Evolutionary conservation across 2,113 vertebrate species (phyloP).

Genomic region (Carlito syrichta): DNA sequence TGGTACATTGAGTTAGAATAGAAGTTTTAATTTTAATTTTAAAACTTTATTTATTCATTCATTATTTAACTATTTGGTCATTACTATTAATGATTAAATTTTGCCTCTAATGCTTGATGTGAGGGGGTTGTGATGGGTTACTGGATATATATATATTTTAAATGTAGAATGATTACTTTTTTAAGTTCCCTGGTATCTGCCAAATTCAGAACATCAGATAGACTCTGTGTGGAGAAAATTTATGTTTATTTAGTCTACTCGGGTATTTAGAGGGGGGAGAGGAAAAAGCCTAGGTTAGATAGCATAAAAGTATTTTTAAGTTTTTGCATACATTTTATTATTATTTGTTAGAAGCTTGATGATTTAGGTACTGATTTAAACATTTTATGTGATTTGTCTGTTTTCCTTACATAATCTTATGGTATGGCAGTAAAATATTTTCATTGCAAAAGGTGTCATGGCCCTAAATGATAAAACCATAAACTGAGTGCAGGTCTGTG

Average conservation of each 20-base stretch:
- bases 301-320: not conserved
- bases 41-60: constrained; percentile 15
- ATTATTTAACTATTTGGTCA: not conserved
- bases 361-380: not conserved
- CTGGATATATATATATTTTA: not conserved
- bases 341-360: not conserved
- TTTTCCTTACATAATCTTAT: not conserved
- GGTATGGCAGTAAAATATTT: not conserved
- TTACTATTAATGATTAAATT: constrained; percentile 21
- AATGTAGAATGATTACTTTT: not conserved
- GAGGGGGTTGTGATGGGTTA: not conserved
- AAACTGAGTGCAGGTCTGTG: not conserved
- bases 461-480: not conserved
- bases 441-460: not conserved
- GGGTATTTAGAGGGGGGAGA: not conserved
- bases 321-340: not conserved
- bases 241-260: not conserved
- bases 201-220: not conserved
- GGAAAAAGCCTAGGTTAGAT: not conserved
- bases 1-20: not conserved
- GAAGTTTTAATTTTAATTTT: constrained; percentile 37
- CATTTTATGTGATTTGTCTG: not conserved
- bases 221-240: not conserved
- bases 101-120: not conserved
- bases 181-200: not conserved